Evolutionary conservation across 2,888 invertebrate genomes (phyloP), one percentile per base, ranked within the genome.

Genomic region (Aphidoletes aphidimyza): DNA sequence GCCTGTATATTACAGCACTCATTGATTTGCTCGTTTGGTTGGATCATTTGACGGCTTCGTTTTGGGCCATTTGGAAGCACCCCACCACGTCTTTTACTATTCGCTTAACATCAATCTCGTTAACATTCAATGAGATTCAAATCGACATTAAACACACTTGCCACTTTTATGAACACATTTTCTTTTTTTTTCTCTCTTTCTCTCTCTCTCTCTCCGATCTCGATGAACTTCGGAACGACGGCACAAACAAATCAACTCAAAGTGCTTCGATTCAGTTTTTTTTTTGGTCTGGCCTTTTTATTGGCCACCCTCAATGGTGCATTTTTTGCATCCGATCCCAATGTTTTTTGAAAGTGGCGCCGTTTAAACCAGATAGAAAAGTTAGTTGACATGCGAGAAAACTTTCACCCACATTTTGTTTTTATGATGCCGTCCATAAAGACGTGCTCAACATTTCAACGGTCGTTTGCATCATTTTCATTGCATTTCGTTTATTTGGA

Each of bases 71-170:
- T 47, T 47, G 8, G 47, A 47, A 17, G 47, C 17, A 19, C 19
- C 19, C 2, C 19, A 17, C 47, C 9, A 19, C 19, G 8, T 19
- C 47, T 9, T 47, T 47, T 47, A 47, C 69, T 11, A 30, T 30
- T 14, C 0, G 30, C 30, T 69, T 14, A 0, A 30, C 69, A 69
- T 69, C 69, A 69, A 69, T 69, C 69, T 69, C 69, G 69, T 26
- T 69, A 69, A 34, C 69, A 69, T 69, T 69, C 69, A 69, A 69
- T 69, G 69, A 69, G 69, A 69, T 69, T 69, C 69, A 69, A 81
- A 81, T 81, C 81, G 81, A 81, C 39, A 81, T 81, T 39, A 81
- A 81, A 81, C 81, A 81, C 81, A 81, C 81, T 81, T 81, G 81
- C 81, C 69, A 69, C 69, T 81, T 78, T 81, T 37, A 81, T 81